Evolutionary conservation across 2,888 invertebrate genomes (phyloP), one percentile per base, ranked within the genome.

Genomic region (Apeira syringaria): DNA sequence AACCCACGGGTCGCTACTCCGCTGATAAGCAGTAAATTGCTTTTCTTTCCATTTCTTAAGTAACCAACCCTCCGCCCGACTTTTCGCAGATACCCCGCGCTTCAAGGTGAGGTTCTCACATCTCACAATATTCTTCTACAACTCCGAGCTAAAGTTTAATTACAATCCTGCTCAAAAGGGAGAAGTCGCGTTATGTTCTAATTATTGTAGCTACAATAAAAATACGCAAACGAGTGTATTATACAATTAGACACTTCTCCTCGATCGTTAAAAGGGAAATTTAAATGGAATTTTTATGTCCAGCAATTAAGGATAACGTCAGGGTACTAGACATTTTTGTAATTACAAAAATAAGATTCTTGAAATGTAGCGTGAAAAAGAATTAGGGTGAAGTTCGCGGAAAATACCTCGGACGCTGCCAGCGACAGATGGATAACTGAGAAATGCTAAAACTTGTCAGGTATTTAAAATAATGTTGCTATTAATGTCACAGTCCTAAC

Each of bases 221-320:
- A 89, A 88, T 88, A 89, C 89, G 89, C 81, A 87, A 89, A 89
- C 88, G 89, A 89, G 89, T 89, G 81, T 89, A 89, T 89, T 89
- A 89, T 89, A 86, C 88, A 89, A 89, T 89, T 88, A 89, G 88
- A 85, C 86, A 87, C 86, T 83, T 85, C 82, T 83, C 86, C 83
- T 71, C 67, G 84, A 88, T 88, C 85, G 87, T 88, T 88, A 89
- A 89, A 90, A 89, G 80, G 90, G 86, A 90, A 90, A 90, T 89
- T 90, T 89, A 86, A 90, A 90, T 90, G 90, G 90, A 90, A 90
- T 90, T 90, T 90, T 90, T 90, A 90, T 89, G 89, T 89, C 81
- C 86, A 86, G 86, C 87, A 89, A 88, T 89, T 89, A 89, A 89
- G 89, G 88, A 88, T 87, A 89, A 88, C 83, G 88, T 85, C 80